Percentiles rank a stretch among this genome's conserved stretches.
These are phyloP conservation scores for Brachionus rotundiformis DNA, from an alignment of 1,140 invertebrate genomes.

Conservation along the genomic window DNA sequence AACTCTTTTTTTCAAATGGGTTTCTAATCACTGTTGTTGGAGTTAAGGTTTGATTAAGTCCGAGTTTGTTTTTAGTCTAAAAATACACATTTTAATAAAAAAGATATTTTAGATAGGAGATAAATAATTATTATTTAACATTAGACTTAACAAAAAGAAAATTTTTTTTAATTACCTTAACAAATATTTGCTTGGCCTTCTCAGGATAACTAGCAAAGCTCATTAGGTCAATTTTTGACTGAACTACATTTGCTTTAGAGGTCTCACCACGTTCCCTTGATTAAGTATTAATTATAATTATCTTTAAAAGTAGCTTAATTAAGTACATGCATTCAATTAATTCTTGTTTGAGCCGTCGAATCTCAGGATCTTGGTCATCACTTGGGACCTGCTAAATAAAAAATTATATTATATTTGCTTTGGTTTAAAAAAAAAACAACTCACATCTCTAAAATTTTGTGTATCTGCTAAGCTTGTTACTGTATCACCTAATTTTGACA, in stretches of 20 bases:
- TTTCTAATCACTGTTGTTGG: background rate
- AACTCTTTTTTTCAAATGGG: background rate
- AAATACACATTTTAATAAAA: no score
- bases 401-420: conserved; percentile 54
- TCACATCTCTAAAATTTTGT: conserved; percentile 6
- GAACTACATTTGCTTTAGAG: background rate
- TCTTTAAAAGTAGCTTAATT: no score
- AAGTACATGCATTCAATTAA: conserved; percentile 7
- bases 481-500: conserved; percentile 87
- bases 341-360: conserved; percentile 52
- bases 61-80: conserved; percentile 27
- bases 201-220: conserved; percentile 48
- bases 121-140: no score
- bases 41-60: background rate
- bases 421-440: conserved; percentile 57
- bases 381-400: conserved; percentile 69
- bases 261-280: conserved; percentile 22
- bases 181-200: conserved; percentile 49
- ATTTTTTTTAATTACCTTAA: conserved; percentile 37
- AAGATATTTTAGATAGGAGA: no score
- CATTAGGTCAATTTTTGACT: conserved; percentile 29
- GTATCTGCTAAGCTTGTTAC: conserved; percentile 80
- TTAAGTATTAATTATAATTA: no score
- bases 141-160: background rate
- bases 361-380: conserved; percentile 55